Evolutionary conservation across 2,113 vertebrate species (phyloP).

Genomic region (Mormoops blainvillei): DNA sequence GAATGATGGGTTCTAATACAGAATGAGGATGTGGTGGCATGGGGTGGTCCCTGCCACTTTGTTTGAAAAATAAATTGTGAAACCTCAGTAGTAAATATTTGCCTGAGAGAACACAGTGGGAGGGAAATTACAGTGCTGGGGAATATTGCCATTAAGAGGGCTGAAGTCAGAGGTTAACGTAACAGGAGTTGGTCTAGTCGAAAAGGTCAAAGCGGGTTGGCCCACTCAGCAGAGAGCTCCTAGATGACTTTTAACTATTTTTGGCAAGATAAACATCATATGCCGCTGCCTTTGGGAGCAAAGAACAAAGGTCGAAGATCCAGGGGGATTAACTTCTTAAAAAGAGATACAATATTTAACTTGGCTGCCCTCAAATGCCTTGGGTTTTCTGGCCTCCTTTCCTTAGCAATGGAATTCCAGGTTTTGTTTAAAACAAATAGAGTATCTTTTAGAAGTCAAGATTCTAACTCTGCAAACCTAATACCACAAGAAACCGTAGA

Average conservation of each 20-base stretch:
- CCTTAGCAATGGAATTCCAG: conserved; percentile 15
- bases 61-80: conserved; percentile 84
- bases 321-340: conserved; percentile 65
- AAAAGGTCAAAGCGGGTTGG: conserved; percentile 77
- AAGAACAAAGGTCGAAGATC: conserved; percentile 71
- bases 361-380: conserved; percentile 54
- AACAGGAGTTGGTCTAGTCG: conserved; percentile 83
- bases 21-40: conserved; percentile 73
- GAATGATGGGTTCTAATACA: conserved; percentile 78
- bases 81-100: conserved; percentile 82
- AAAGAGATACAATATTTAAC: conserved; percentile 73
- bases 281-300: conserved; percentile 70
- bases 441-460: conserved; percentile 31
- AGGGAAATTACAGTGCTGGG: conserved; percentile 77
- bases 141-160: conserved; percentile 78
- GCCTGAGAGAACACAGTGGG: conserved; percentile 76
- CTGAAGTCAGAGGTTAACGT: conserved; percentile 83
- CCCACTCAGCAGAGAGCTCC: conserved; percentile 69
- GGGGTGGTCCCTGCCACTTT: conserved; percentile 83
- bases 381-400: not conserved
- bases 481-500: not conserved
- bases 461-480: not conserved
- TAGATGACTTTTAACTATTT: conserved; percentile 80
- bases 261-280: conserved; percentile 80
- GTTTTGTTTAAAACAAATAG: conserved; percentile 56